These are phyloP conservation scores for Theristicus caerulescens DNA, from an alignment of 2,113 vertebrate genomes.

Conservation along the genomic window DNA sequence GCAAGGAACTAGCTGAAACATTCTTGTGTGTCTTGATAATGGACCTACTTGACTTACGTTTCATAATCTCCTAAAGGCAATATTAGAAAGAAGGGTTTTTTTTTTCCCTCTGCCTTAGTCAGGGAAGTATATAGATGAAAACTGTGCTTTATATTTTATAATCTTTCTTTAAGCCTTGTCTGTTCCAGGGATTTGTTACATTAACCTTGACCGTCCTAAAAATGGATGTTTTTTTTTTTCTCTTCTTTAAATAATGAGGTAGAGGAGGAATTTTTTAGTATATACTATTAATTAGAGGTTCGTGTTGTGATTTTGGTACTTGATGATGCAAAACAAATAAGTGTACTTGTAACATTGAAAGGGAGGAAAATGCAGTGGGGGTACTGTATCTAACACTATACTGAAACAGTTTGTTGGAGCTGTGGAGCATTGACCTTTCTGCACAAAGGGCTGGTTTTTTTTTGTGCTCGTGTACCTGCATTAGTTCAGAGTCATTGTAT, in stretches of 20 bases:
- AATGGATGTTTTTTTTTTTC: neutral
- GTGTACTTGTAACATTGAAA: neutral
- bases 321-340: neutral
- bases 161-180: neutral
- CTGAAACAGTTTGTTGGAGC: neutral
- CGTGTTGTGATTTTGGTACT: neutral
- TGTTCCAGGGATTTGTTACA: neutral
- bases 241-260: neutral
- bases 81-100: neutral
- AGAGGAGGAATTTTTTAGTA: neutral
- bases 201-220: neutral
- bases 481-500: neutral
- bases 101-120: neutral
- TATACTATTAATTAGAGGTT: neutral
- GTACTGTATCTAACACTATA: neutral
- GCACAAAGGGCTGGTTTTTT: neutral
- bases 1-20: neutral
- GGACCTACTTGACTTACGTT: neutral
- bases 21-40: neutral
- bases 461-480: neutral
- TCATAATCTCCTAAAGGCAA: neutral
- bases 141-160: neutral
- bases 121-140: neutral
- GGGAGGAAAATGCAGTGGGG: neutral
- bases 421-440: neutral